phyloP scores from a whole-genome alignment of 2,113 vertebrate genomes.

The Sturnira hondurensis region DNA sequence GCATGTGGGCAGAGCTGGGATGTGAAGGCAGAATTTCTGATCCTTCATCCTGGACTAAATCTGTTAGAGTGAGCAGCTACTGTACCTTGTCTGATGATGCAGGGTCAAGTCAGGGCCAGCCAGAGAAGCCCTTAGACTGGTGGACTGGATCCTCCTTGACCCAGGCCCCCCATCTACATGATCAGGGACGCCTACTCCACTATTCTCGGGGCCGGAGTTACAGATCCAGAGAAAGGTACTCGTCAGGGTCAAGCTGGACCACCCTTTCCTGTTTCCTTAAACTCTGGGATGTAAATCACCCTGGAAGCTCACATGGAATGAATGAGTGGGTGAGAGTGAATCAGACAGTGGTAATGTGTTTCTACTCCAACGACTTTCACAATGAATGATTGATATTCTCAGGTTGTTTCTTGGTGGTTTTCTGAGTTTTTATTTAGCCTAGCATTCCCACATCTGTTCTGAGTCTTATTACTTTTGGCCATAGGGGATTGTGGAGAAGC shows the following conservation, averaged over 20 bases:
- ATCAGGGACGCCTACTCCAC: not conserved
- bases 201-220: not conserved
- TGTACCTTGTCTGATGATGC: not conserved
- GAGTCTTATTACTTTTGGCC: not conserved
- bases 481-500: slow-evolving; percentile 41
- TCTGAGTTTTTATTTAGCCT: slow-evolving; percentile 47
- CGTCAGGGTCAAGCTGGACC: not conserved
- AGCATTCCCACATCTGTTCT: not conserved
- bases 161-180: rapidly evolving
- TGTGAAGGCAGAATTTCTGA: not conserved
- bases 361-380: not conserved
- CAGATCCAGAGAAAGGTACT: not conserved
- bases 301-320: slow-evolving; percentile 29
- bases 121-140: not conserved
- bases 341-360: slow-evolving; percentile 50
- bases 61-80: too few relatives aligned
- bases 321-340: not conserved
- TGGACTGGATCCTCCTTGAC: not conserved
- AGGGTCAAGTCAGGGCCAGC: not conserved
- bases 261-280: slow-evolving; percentile 50
- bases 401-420: not conserved
- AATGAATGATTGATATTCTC: slow-evolving; percentile 37
- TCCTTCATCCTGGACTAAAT: too few relatives aligned
- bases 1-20: not conserved
- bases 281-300: slow-evolving; percentile 1